Conservation (phyloP, 2,888 invertebrate genomes). For the Cheilosia scutellata region DNA sequence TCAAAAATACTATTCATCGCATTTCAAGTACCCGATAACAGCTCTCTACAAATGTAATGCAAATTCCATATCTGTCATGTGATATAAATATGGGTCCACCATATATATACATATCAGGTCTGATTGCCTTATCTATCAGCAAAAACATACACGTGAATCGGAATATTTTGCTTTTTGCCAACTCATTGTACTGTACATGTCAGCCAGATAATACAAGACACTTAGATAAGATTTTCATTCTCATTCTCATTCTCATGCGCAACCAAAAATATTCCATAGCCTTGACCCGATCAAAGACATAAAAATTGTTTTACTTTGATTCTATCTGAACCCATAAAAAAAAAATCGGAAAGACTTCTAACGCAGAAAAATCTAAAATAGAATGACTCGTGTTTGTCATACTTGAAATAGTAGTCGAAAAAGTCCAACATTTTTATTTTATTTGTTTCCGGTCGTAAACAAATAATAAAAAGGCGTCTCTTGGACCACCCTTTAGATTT, state of each 20-base stretch:
- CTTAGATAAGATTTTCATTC: constrained; percentile 31
- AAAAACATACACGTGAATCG: constrained; percentile 25
- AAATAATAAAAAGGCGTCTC: neutral
- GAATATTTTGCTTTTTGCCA: neutral
- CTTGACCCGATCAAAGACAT: constrained; percentile 37
- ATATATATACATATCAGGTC: neutral
- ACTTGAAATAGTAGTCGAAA: constrained; percentile 4
- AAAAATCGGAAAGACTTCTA: neutral
- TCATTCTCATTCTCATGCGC: constrained; percentile 27
- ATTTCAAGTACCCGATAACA: too few species aligned
- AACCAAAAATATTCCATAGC: constrained; percentile 16
- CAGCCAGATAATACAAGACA: constrained; percentile 30
- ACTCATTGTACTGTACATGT: neutral
- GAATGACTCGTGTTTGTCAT: constrained; percentile 19
- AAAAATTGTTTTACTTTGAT: constrained; percentile 26
- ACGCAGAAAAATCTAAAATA: constrained; percentile 8
- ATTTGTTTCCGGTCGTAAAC: constrained; percentile 23
- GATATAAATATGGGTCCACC: constrained; percentile 25
- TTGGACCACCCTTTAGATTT: constrained; percentile 6
- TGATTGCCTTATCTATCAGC: constrained; percentile 3
- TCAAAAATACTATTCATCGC: too few species aligned
- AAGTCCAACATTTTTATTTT: constrained; percentile 10
- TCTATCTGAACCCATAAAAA: constrained; percentile 21
- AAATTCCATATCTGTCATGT: too few species aligned
- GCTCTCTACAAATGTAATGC: too few species aligned